Evolutionary conservation across 1,140 invertebrate species (phyloP), one percentile per base, ranked within the genome.

Genomic region (Araneus ventricosus): DNA sequence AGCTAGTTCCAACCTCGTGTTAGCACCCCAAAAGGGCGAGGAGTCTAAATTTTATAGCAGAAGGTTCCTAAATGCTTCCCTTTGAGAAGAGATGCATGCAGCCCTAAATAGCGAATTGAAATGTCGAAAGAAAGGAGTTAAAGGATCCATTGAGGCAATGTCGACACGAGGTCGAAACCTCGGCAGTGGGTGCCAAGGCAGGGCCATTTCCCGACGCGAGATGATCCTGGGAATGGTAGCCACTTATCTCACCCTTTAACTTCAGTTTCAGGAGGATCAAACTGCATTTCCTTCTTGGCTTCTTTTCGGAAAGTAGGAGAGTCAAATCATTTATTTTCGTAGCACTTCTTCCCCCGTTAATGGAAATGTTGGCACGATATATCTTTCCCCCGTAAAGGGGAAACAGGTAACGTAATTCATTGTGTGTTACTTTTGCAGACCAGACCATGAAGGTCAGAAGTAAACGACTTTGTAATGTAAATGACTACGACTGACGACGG

Each of bases 281-380:
- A 82, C 52, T 52, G 80, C 52, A 84, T 70, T 57, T 59, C 30
- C 27, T 90, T 90, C 61, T 70, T 84, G 80, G 87, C 70, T 90
- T 80, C 45, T 90, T 90, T 59, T 39, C 37, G 79, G 70, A 34
- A 30, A 39, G 27, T 39, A 24, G 70, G 14, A 41, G 30, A 84
- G 41, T 91, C 34, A 91, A 61, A 84, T 84, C 89, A 84, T 91
- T 91, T 91, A 82, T 91, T 82, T 91, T 91, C 75, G 27, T 30
- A 91, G 41, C 52, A 34, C 52, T 89, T 89, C 88, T 79, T 89
- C 88, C 34, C 57, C 52, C 37, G 37, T 84, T 91, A 91, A 91
- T 91, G 89, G 89, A 67, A 91, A 61, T 84, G 89, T 91, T 91
- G 75, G 89, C 79, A 91, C 30, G n/a, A 39, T 57, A 45, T 90